Base-by-base conservation (phyloP, 2,113 vertebrate genomes). In the Oenanthe oenanthe region DNA sequence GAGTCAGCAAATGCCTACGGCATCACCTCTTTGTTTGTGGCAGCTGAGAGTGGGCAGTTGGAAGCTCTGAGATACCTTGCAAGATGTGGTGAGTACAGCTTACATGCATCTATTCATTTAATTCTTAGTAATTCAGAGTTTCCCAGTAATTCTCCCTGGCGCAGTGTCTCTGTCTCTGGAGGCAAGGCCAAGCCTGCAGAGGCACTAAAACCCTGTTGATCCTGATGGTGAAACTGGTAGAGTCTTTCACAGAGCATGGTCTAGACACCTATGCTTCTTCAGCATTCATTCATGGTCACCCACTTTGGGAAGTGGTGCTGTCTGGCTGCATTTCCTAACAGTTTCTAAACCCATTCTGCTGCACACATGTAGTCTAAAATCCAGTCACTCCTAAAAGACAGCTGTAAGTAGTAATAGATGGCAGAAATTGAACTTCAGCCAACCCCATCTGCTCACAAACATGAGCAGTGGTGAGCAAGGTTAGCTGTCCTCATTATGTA, bases 11-110 rank as follows among this genome's bases (percentile, higher is more conserved):
- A 99, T 4, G 88, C 97, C 58, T 99, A 99, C 0, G 99, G 99
- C 87, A 98, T 99, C 95, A 98, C 98, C 6, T 98, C 99, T 3
- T 92, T 99, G 60, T 99, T 99, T 57, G 98, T 98, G 17, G 99
- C 99, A 0, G 99, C 99, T 66, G 99, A 99, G 96, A 98, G 98
- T 7, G 99, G 99, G 34, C 98, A 98, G 81, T 6, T 99, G 13
- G 98, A 98, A 12, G 93, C 98, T 2, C 75, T 99, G 74, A 97
- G 98, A 54, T 98, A 99, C 93, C 98, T 99, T 43, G 96, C 98
- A 63, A 98, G 98, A 93, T 97, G 97, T 10, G 98, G 98, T 98
- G 90, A 97, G 98, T 96, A 73, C 6, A 36, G 43, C 19, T 67
- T 38, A 26, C 9, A 10, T 12, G 11, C 8, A 14, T 62, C 72